phyloP scores from a whole-genome alignment of 2,797 vertebrate genomes.

The Anomalospiza imberbis region DNA sequence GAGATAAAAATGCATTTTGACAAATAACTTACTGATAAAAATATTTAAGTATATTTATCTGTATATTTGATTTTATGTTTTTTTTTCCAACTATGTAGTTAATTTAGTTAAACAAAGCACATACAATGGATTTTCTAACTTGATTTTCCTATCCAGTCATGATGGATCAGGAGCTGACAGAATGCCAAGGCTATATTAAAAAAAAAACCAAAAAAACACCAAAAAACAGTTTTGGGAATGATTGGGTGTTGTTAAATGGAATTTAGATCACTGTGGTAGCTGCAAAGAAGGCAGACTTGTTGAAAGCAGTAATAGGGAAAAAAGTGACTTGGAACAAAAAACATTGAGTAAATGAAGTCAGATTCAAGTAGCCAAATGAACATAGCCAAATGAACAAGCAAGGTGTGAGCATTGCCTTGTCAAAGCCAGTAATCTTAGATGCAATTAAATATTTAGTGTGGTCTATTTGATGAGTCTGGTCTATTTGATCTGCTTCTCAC shows the following conservation, averaged over 20 bases:
- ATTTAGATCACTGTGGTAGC: not conserved
- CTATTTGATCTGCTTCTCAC: slow-evolving; percentile 67
- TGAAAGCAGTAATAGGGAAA: not conserved
- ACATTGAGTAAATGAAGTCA: not conserved
- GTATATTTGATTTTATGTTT: not conserved
- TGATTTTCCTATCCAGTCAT: not conserved
- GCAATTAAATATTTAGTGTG: slow-evolving; percentile 70
- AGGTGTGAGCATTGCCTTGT: slow-evolving; percentile 42
- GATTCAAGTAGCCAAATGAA: slow-evolving; percentile 19
- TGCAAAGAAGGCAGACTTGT: not conserved
- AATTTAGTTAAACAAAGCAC: not conserved
- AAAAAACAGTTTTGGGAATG: not conserved
- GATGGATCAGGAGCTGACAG: not conserved
- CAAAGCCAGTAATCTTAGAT: slow-evolving; percentile 71
- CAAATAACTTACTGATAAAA: not conserved
- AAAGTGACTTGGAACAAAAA: not conserved
- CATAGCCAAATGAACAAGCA: not conserved
- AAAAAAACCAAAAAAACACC: not conserved
- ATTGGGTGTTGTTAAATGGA: not conserved
- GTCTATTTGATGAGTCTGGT: slow-evolving; percentile 59
- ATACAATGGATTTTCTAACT: not conserved
- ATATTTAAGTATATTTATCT: not conserved
- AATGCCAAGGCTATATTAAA: not conserved
- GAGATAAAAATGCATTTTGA: not conserved
- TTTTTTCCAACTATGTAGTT: not conserved